phyloP scores from a whole-genome alignment of 2,888 invertebrate species.

The Eledona agricola region DNA sequence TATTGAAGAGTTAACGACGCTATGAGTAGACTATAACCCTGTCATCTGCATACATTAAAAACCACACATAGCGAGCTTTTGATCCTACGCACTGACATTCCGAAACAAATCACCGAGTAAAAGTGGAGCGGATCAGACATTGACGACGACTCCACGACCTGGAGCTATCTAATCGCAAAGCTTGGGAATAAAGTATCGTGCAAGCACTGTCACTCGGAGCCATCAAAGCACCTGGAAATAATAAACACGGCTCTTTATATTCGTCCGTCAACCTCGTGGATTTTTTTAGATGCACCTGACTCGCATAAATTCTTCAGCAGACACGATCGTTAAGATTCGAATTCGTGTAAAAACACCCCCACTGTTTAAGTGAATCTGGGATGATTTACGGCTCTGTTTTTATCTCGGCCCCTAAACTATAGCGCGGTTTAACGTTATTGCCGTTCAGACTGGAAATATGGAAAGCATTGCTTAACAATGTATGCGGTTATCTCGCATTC shows the following conservation, averaged over 20 bases:
- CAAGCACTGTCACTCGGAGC: conserved; percentile 22
- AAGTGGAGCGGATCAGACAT: conserved; percentile 18
- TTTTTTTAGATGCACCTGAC: conserved; percentile 33
- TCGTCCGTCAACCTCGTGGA: conserved; percentile 29
- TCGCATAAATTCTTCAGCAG: conserved; percentile 34
- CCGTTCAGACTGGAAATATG: too few species aligned
- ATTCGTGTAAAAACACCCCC: conserved; percentile 2
- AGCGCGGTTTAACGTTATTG: too few species aligned
- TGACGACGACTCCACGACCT: conserved; percentile 22
- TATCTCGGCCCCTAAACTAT: too few species aligned
- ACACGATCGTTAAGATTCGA: conserved; percentile 7
- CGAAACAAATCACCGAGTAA: conserved; percentile 26
- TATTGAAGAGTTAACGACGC: conserved; percentile 49
- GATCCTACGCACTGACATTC: conserved; percentile 44
- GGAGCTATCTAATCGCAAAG: conserved; percentile 32
- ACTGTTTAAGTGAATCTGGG: too few species aligned
- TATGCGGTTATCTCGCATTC: too few species aligned
- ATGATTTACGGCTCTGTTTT: too few species aligned
- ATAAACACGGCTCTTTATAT: conserved; percentile 38
- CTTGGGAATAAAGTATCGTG: conserved; percentile 28
- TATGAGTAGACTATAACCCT: conserved; percentile 45
- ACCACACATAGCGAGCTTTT: conserved; percentile 39
- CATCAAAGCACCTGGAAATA: conserved; percentile 39
- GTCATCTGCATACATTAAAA: conserved; percentile 49
- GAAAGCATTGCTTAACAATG: too few species aligned